phyloP scores from a whole-genome alignment of 1,140 invertebrate species.

The Drosophila takahashii region DNA sequence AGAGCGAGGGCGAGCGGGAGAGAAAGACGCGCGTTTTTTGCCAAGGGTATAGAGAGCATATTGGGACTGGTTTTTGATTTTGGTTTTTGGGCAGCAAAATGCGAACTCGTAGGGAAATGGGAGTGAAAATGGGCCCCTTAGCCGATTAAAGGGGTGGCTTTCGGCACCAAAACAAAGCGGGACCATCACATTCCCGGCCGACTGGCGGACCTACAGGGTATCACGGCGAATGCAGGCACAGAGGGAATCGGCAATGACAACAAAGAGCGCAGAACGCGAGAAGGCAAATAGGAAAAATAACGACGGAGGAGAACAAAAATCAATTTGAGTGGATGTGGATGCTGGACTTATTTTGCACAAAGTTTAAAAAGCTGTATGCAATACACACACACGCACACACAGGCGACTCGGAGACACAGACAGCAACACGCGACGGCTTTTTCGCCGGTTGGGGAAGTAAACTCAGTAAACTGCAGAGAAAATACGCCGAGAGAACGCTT shows the following conservation, averaged over 20 bases:
- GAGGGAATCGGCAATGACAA: slow-evolving; percentile 74
- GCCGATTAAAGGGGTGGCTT: slow-evolving; percentile 12
- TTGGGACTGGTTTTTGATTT: slow-evolving; percentile 23
- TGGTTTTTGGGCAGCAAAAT: background rate
- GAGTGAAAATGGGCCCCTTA: slow-evolving; percentile 1
- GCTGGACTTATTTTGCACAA: slow-evolving; percentile 39
- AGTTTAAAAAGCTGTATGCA: slow-evolving; percentile 73
- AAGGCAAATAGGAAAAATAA: slow-evolving; percentile 77
- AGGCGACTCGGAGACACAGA: slow-evolving; percentile 28
- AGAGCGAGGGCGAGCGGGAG: slow-evolving; percentile 19
- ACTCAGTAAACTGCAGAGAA: slow-evolving; percentile 35
- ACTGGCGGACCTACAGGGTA: slow-evolving; percentile 17
- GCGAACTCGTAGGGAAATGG: background rate
- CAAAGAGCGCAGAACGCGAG: slow-evolving; percentile 72
- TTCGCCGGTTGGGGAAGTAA: slow-evolving; percentile 57
- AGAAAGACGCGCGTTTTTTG: slow-evolving; percentile 67
- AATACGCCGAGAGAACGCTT: slow-evolving; percentile 44
- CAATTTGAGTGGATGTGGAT: slow-evolving; percentile 62
- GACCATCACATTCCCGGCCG: slow-evolving; percentile 4
- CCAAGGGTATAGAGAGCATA: slow-evolving; percentile 41
- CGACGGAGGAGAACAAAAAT: slow-evolving; percentile 68
- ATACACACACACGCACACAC: slow-evolving; percentile 38
- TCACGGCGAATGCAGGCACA: slow-evolving; percentile 66
- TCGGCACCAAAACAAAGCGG: slow-evolving; percentile 3
- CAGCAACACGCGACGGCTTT: slow-evolving; percentile 77